phyloP scores from a whole-genome alignment of 2,797 vertebrate genomes.

The Sebastes kiyomatsui region DNA sequence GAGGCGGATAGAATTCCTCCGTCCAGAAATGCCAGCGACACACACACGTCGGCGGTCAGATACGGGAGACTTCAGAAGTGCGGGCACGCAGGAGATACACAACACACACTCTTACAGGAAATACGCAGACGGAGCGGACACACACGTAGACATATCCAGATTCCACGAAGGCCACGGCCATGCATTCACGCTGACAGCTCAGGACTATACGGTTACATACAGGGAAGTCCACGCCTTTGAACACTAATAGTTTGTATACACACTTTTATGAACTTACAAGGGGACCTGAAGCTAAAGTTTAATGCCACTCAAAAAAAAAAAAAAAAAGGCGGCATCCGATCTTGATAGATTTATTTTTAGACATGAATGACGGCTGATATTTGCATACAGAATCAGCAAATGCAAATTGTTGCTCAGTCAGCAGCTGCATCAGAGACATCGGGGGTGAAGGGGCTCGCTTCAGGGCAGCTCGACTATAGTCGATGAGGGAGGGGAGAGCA shows the following conservation, averaged over 20 bases:
- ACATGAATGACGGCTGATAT: conserved; percentile 39
- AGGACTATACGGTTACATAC: conserved; percentile 64
- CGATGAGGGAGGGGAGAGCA: not conserved
- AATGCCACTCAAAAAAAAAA: not conserved
- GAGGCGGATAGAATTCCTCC: conserved; percentile 59
- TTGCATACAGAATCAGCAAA: conserved; percentile 51
- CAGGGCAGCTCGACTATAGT: conserved; percentile 15
- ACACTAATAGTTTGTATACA: conserved; percentile 51
- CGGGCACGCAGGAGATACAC: conserved; percentile 29
- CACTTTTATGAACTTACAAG: conserved; percentile 45
- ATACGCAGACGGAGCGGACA: conserved; percentile 56
- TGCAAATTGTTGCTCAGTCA: conserved; percentile 47
- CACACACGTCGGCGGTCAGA: conserved; percentile 27
- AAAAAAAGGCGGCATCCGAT: not conserved
- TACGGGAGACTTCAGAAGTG: conserved; percentile 28
- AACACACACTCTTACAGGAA: conserved; percentile 22
- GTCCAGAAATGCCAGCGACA: conserved; percentile 55
- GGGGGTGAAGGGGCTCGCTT: conserved; percentile 29
- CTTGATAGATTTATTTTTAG: conserved; percentile 28
- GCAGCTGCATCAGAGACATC: conserved; percentile 34
- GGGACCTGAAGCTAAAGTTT: conserved; percentile 39
- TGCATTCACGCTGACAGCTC: conserved; percentile 62
- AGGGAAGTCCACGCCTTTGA: conserved; percentile 59
- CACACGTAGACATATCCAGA: conserved; percentile 68
- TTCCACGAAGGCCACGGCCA: conserved; percentile 60